Conservation (phyloP, 2,113 vertebrate genomes). For the Periophthalmus modestus region DNA sequence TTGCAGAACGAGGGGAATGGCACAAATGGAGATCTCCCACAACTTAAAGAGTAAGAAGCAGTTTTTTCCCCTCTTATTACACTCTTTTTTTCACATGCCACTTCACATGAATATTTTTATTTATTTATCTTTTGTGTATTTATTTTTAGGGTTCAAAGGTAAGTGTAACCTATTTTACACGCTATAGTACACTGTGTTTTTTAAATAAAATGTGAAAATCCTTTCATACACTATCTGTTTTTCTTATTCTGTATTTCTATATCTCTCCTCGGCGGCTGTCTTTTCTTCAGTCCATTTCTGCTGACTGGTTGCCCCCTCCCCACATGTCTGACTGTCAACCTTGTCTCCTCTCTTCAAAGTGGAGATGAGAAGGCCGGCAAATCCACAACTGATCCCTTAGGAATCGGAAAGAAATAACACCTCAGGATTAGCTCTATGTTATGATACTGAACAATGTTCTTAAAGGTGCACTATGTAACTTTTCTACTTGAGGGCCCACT, state of each 20-base stretch:
- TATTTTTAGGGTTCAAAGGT: not conserved
- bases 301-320: rapidly evolving
- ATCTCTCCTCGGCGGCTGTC: not conserved
- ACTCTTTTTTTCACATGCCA: not conserved
- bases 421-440: not conserved
- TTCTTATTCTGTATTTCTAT: not conserved
- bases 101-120: not conserved
- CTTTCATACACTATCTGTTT: not conserved
- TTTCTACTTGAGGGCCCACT: too few species aligned
- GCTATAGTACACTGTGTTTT: not conserved
- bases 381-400: not conserved
- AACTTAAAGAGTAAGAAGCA: not conserved
- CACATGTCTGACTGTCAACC: slow-evolving; percentile 24
- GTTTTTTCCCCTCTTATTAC: not conserved
- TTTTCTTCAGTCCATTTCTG: rapidly evolving
- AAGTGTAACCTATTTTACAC: not conserved
- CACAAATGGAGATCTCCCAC: not conserved
- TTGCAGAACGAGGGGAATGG: not conserved
- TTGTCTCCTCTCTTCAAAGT: slow-evolving; percentile 24
- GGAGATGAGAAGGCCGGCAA: slow-evolving; percentile 54
- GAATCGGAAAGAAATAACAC: slow-evolving; percentile 56
- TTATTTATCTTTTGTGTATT: not conserved
- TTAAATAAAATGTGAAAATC: not conserved
- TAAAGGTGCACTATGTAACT: not conserved
- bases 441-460: not conserved